Conservation (phyloP, 2,797 vertebrate genomes). For the Oreonectes daqikongensis region DNA sequence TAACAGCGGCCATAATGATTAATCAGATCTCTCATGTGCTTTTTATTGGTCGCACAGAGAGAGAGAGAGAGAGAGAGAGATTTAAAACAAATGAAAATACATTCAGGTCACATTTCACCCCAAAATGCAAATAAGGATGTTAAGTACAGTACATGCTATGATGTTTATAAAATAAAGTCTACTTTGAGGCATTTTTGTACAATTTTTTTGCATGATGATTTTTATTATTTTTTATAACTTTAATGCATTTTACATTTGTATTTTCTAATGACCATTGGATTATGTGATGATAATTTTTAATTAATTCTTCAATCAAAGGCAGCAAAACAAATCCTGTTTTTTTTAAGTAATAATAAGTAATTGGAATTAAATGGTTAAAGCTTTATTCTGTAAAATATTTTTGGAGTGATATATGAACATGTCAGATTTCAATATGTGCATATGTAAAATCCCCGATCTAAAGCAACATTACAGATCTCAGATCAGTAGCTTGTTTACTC, state of each 20-base stretch:
- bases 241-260: not conserved
- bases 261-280: not conserved
- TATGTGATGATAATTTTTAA: no score
- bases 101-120: not conserved
- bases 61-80: not conserved
- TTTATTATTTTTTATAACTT: not conserved
- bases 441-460: not conserved
- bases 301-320: no score
- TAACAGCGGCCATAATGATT: slow-evolving; percentile 43
- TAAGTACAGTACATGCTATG: no score
- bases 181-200: not conserved
- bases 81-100: not conserved
- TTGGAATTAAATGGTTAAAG: no score
- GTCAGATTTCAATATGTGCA: no score
- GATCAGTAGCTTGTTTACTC: not conserved
- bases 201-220: not conserved
- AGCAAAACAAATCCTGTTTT: no score
- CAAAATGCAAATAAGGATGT: not conserved
- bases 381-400: no score
- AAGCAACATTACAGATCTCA: not conserved
- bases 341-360: no score
- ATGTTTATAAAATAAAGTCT: no score
- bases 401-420: no score
- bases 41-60: not conserved
- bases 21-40: slow-evolving; percentile 35